These are phyloP conservation scores for Temnothorax ravouxi DNA, from an alignment of 2,888 invertebrate genomes.

Conservation along the genomic window DNA sequence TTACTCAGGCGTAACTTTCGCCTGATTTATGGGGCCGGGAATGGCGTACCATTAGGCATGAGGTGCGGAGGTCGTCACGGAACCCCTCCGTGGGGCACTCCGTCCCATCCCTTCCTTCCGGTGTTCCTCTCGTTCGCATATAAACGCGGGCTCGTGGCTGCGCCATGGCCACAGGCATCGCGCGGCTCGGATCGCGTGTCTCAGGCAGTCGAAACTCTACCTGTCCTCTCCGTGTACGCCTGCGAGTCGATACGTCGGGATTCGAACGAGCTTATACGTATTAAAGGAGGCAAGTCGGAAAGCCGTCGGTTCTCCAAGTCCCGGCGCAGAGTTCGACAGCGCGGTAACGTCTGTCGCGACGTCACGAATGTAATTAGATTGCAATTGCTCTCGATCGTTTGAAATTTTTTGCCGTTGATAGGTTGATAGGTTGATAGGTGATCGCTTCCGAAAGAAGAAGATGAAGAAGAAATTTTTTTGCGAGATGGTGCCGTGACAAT, in stretches of 20 bases:
- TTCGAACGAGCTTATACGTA: slow-evolving; percentile 58
- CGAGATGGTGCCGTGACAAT: slow-evolving; percentile 14
- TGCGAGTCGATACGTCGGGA: slow-evolving; percentile 78
- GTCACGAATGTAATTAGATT: slow-evolving; percentile 29
- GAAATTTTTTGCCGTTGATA: neutral
- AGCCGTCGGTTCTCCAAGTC: slow-evolving; percentile 15
- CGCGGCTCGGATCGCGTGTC: slow-evolving; percentile 84
- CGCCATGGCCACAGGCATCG: slow-evolving; percentile 83
- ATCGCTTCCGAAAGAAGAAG: too few relatives aligned
- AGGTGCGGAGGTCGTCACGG: slow-evolving; percentile 74
- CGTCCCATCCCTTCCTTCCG: slow-evolving; percentile 75
- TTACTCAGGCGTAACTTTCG: slow-evolving; percentile 61
- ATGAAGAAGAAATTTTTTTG: neutral
- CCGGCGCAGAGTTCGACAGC: neutral
- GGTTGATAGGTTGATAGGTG: too few relatives aligned
- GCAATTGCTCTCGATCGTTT: neutral
- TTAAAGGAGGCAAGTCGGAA: slow-evolving; percentile 32
- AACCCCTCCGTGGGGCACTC: slow-evolving; percentile 61
- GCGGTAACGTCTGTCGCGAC: slow-evolving; percentile 9
- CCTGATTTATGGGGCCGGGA: slow-evolving; percentile 73
- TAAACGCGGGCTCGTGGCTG: slow-evolving; percentile 80
- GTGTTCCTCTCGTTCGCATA: slow-evolving; percentile 73
- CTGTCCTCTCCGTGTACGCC: slow-evolving; percentile 76
- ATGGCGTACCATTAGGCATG: slow-evolving; percentile 72
- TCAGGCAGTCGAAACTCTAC: slow-evolving; percentile 75